Base-by-base conservation (phyloP, 2,888 invertebrate genomes). In the Heliconius erato region DNA sequence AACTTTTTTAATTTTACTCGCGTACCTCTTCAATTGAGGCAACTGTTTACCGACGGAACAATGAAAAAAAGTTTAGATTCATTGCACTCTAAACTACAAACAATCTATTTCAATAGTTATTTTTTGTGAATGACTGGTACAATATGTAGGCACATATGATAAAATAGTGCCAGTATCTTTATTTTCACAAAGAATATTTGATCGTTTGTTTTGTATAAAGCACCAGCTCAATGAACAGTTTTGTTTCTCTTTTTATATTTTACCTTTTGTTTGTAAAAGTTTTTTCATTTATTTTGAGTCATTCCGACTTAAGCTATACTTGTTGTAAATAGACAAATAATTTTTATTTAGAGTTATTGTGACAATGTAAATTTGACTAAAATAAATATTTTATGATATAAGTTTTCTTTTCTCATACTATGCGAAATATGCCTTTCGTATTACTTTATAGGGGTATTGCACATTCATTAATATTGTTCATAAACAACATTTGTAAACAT, bases 51-150 rank as follows among this genome's bases (percentile, higher is more conserved):
- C 9, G n/a, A 44, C 16, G 3, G 49, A 67, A 78, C 67, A 78
- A 78, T 78, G 78, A 44, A 67, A 67, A 74, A 78, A 78, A 67
- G 67, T 68, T 78, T 78, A 78, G 67, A 78, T 78, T 67, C 28
- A 78, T 78, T 78, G 67, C 67, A 78, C 78, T 78, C 67, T 44
- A 67, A 68, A 26, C 78, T 67, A 67, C 28, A 28, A 67, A 67
- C 76, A 63, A 76, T 63, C 76, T 63, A 63, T 76, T 63, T 40
- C 59, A 63, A 76, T 76, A n/a, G 76, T 11, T 63, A 35, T 76
- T 76, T 76, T 76, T 76, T 76, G 63, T 76, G 59, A 63, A 63
- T 76, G 40, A 26, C 26, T 63, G 26, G 35, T 76, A 63, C 72
- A 72, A 44, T 72, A 49, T 72, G 26, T 44, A 40, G 44, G 44